Evolutionary conservation across 2,888 invertebrate species (phyloP), one percentile per base, ranked within the genome.

Genomic region (Oxyscelio sp.): DNA sequence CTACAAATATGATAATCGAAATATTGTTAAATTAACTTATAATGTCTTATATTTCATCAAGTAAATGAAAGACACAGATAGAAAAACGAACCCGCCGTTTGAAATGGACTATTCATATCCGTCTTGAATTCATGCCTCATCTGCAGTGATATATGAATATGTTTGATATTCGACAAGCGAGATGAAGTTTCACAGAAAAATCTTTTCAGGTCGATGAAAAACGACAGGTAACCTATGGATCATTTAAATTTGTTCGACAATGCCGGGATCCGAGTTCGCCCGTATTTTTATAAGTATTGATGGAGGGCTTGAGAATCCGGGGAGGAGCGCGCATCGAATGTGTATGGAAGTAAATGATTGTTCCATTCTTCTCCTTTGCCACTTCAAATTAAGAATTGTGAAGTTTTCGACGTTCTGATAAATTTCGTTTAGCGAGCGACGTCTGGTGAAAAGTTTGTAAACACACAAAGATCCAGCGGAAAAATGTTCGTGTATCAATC

Each of bases 81-180:
- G 13, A 40, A 24, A 45, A 52, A 24, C 11, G 34, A 66, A 73
- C 48, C 19, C 63, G 34, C 59, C 73, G 54, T 31, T 73, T 22
- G 54, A 24, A 59, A 74, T 71, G 82, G 79, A 75, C n/a, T n/a
- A 86, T 71, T 79, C 83, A 73, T 50, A 63, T 68, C 63, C 73
- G 86, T 65, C 56, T 70, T 82, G 85, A 81, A 81, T 83, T 77
- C 79, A 65, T 66, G 79, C 59, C 73, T 85, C 70, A 77, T 83
- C 73, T 83, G 56, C 81, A 78, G 71, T 71, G 75, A 84, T 68
- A 83, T 82, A 71, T 79, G 83, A 71, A 78, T 75, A 75, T 58
- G 74, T 80, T 80, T 70, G 77, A 24, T 34, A 34, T 52, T 48
- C 66, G 70, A 45, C 58, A 38, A 56, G 50, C 24, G 31, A 34